Evolutionary conservation across 2,888 invertebrate species (phyloP), one percentile per base, ranked within the genome.

Genomic region (Periphyllus acericola): DNA sequence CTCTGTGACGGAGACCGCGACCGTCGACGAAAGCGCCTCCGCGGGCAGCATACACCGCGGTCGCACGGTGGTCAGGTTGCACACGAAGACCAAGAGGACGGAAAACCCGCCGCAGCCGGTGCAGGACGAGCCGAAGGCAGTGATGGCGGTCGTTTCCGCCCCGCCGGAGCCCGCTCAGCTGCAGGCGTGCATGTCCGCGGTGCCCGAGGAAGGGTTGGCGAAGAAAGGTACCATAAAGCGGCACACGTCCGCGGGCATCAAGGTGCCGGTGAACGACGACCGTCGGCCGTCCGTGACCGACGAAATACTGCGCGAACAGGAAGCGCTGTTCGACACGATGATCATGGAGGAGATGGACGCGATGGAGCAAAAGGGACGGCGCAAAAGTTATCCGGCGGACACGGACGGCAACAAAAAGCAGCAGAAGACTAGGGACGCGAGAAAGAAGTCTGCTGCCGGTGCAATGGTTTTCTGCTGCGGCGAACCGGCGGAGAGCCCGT

Each of bases 51-150:
- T 96, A 90, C 94, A 94, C 90, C 93, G 96, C 21, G 95, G 95
- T 89, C 93, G 96, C 66, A 93, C 95, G 1, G 95, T 96, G 34
- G 95, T 96, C 19, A 93, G 96, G 84, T 92, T 96, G 72, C 95
- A 95, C 89, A 96, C 96, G 0, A 92, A 92, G 14, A 81, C 81
- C 11, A 87, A 81, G 29, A 81, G 60, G 21, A n/a, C 75, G n/a
- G 72, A 14, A 6, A n/a, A 72, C 29, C 60, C 34, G 93, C 93
- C 71, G 60, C 34, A 29, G 34, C 34, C 11, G 40, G 11, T 6
- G 46, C 5, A n/a, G 88, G 72, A 52, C 40, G 46, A 76, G 60
- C 66, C 6, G 60, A 80, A 72, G 46, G n/a, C n/a, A n/a, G 82
- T 84, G 46, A 46, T 46, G 14, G 34, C 6, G 55, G 40, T 36